Percentiles rank a stretch among this genome's conserved stretches.
phyloP scores from a whole-genome alignment of 2,888 invertebrate species.

The Xylota segnis region DNA sequence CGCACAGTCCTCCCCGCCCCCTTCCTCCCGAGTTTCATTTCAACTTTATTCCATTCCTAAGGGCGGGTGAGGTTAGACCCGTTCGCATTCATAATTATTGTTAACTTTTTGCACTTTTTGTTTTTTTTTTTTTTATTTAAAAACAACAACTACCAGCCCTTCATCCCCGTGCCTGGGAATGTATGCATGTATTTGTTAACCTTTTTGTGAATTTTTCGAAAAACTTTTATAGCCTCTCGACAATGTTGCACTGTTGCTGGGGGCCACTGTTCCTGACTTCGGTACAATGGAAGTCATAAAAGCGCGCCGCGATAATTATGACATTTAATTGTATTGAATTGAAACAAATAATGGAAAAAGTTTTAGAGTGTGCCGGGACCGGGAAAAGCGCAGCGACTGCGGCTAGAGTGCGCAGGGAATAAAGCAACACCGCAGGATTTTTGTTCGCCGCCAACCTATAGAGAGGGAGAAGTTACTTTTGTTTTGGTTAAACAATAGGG shows the following conservation, averaged over 20 bases:
- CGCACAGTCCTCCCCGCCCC: background rate
- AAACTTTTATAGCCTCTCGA: constrained; percentile 61
- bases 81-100: constrained; percentile 64
- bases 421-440: constrained; percentile 68
- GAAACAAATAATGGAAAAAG: constrained; percentile 74
- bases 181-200: constrained; percentile 52
- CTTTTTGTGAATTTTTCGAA: constrained; percentile 13
- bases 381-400: constrained; percentile 67
- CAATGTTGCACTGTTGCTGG: constrained; percentile 16
- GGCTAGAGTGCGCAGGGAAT: constrained; percentile 37
- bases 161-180: constrained; percentile 28
- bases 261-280: constrained; percentile 10
- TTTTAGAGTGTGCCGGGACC: constrained; percentile 62
- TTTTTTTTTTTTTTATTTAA: constrained; percentile 30
- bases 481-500: constrained; percentile 4
- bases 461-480: constrained; percentile 29
- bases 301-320: constrained; percentile 74
- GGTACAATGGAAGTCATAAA: constrained; percentile 70
- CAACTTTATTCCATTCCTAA: constrained; percentile 57
- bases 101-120: constrained; percentile 58
- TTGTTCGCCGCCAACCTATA: constrained; percentile 1
- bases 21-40: constrained; percentile 46
- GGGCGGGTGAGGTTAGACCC: constrained; percentile 47
- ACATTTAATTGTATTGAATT: constrained; percentile 76
- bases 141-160: background rate